phyloP scores from a whole-genome alignment of 2,888 invertebrate species.

The Acanthosoma haemorrhoidale region DNA sequence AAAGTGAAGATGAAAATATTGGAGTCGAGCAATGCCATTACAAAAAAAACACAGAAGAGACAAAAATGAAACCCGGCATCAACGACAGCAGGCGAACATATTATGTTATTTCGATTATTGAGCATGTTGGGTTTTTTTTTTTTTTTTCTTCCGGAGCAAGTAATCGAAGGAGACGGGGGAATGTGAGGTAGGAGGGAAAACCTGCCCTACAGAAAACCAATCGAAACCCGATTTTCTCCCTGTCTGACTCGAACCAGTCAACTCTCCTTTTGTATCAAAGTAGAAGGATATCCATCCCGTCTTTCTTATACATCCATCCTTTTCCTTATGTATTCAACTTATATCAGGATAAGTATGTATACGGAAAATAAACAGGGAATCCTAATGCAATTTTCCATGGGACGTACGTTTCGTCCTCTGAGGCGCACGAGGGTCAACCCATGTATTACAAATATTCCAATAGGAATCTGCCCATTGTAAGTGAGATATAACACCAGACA shows the following conservation, averaged over 20 bases:
- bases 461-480: too few species aligned
- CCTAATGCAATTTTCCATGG: too few species aligned
- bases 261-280: conserved; percentile 17
- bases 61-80: too few species aligned
- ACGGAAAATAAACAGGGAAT: not conserved
- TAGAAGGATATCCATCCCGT: not conserved
- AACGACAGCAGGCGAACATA: not conserved
- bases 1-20: too few species aligned
- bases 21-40: too few species aligned
- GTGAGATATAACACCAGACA: too few species aligned
- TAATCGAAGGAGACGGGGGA: not conserved
- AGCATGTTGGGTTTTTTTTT: not conserved
- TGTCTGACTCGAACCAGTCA: conserved; percentile 8
- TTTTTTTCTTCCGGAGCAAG: not conserved
- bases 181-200: not conserved
- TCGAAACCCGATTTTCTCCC: conserved; percentile 21
- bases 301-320: not conserved
- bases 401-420: too few species aligned
- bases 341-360: not conserved
- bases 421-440: too few species aligned
- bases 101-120: conserved; percentile 4
- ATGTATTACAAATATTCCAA: too few species aligned
- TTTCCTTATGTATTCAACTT: conserved; percentile 1
- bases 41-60: too few species aligned
- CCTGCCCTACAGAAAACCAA: not conserved